Percentiles rank a stretch among this genome's conserved stretches.
Conservation (phyloP, 2,888 invertebrate genomes). For the Aelia acuminata region DNA sequence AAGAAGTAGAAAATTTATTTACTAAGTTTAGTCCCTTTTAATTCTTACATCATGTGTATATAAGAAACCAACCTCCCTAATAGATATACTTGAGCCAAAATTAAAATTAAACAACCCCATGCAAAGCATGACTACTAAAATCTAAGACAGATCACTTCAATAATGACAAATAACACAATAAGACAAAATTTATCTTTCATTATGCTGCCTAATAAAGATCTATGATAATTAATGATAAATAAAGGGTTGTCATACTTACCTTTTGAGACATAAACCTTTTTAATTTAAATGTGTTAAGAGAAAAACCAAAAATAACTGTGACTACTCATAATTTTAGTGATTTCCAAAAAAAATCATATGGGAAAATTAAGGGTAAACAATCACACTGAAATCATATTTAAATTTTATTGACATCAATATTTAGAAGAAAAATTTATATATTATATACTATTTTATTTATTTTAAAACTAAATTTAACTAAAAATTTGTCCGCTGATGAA, state of each 20-base stretch:
- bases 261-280: conserved; percentile 44
- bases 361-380: conserved; percentile 30
- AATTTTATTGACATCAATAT: conserved; percentile 50
- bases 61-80: background rate
- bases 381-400: conserved; percentile 45
- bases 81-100: background rate
- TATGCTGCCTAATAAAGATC: background rate
- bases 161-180: background rate
- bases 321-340: conserved; percentile 43
- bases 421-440: conserved; percentile 10
- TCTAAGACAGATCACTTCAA: background rate
- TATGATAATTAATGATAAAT: background rate
- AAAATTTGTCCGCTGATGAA: conserved; percentile 9
- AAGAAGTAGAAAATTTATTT: no score
- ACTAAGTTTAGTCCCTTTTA: background rate
- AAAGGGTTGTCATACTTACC: conserved; percentile 14
- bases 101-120: background rate
- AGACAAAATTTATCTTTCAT: background rate
- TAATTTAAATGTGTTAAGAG: conserved; percentile 29
- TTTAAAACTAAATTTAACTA: conserved; percentile 20
- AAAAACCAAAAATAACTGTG: conserved; percentile 38
- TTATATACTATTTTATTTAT: conserved; percentile 27
- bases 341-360: conserved; percentile 46
- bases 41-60: background rate
- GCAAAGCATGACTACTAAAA: background rate